Evolutionary conservation across 2,113 vertebrate species (phyloP).

Genomic region (Notarius quadriscutis): DNA sequence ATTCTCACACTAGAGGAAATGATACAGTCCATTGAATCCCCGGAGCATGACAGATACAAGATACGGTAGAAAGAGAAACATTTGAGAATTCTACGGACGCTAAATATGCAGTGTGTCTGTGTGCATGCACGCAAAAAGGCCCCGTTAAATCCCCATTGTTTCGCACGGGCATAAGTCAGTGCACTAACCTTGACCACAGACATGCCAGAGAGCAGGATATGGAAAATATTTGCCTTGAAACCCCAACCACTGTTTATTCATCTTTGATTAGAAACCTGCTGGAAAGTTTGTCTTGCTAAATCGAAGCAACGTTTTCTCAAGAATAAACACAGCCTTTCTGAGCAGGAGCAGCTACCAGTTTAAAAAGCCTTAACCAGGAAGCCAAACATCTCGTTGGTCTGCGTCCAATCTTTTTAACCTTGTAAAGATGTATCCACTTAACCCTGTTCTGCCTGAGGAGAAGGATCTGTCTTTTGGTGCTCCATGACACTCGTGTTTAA

Average conservation of each 20-base stretch:
- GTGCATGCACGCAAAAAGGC: conserved; percentile 19
- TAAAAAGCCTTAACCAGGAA: background rate
- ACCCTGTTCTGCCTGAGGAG: background rate
- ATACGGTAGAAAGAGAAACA: conserved; percentile 15
- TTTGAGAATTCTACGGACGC: background rate
- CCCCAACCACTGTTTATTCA: conserved; percentile 34
- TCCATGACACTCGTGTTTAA: background rate
- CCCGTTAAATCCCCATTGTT: conserved; percentile 30
- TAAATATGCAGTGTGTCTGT: background rate
- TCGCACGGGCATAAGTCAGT: background rate
- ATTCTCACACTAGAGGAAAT: conserved; percentile 41
- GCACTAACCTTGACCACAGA: conserved; percentile 2
- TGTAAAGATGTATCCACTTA: background rate
- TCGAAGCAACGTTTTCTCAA: conserved; percentile 15
- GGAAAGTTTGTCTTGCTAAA: conserved; percentile 43
- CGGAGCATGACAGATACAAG: conserved; percentile 42
- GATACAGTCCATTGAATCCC: conserved; percentile 24
- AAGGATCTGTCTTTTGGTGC: background rate
- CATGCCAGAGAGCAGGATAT: conserved; percentile 29
- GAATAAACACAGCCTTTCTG: background rate
- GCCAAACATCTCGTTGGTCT: background rate
- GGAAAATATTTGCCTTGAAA: conserved; percentile 46
- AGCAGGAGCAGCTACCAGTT: background rate
- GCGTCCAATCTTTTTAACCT: background rate
- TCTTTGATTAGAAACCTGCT: conserved; percentile 32